A percentile compares a stretch with the other conserved stretches of the same genome.
phyloP scores from a whole-genome alignment of 2,888 invertebrate species.

The Meta bourneti region DNA sequence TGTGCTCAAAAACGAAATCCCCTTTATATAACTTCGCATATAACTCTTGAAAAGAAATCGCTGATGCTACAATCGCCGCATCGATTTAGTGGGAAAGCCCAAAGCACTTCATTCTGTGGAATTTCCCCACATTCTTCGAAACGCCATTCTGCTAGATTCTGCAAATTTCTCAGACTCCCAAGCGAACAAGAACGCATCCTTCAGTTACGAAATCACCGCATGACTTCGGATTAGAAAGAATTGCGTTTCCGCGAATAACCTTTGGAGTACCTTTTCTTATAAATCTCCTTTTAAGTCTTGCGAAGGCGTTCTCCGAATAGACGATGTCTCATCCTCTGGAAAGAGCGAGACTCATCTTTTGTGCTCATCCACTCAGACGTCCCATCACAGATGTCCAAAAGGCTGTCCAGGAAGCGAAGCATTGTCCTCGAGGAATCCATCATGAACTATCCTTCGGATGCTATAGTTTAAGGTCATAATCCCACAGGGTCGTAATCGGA shows the following conservation, averaged over 20 bases:
- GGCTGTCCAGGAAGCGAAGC: background rate
- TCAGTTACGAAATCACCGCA: background rate
- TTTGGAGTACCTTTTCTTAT: background rate
- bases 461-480: slow-evolving; percentile 9
- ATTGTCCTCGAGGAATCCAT: slow-evolving; percentile 12
- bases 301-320: background rate
- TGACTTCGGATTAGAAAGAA: background rate
- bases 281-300: background rate
- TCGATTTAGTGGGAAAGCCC: no score
- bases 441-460: background rate
- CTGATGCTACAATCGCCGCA: no score
- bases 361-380: background rate
- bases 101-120: no score
- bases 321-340: background rate
- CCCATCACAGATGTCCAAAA: background rate
- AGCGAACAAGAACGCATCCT: background rate
- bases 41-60: no score
- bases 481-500: background rate
- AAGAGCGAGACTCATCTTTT: background rate
- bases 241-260: background rate
- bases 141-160: background rate
- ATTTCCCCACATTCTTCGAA: background rate
- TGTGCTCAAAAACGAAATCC: no score
- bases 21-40: no score
- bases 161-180: background rate